Evolutionary conservation across 2,888 invertebrate species (phyloP).

Genomic region (Dusona sp.): DNA sequence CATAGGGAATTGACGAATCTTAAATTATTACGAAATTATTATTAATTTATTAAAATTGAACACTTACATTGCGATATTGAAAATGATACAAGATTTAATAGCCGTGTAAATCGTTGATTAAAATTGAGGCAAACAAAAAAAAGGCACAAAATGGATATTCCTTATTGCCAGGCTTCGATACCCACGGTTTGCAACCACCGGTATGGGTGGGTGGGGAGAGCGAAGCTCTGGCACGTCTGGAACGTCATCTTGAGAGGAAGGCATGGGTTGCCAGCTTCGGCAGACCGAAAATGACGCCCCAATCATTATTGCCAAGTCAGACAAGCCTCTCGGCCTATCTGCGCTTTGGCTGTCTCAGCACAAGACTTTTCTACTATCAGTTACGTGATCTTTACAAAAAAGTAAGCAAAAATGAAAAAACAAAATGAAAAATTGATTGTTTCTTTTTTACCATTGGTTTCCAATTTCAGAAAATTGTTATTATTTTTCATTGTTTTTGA

Average conservation of each 20-base stretch:
- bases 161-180: conserved; percentile 46
- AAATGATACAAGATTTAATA: not conserved
- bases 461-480: too few relatives aligned
- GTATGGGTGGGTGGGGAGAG: conserved; percentile 93
- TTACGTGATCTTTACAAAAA: conserved; percentile 88
- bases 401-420: conserved; percentile 79
- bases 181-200: conserved; percentile 41
- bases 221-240: conserved; percentile 90
- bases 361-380: conserved; percentile 93
- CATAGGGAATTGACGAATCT: too few relatives aligned
- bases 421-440: not conserved
- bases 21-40: too few relatives aligned
- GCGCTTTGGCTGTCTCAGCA: conserved; percentile 94
- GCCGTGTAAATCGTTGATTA: not conserved
- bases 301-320: conserved; percentile 92
- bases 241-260: conserved; percentile 92
- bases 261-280: conserved; percentile 97
- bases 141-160: not conserved
- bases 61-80: not conserved
- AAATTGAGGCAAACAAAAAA: not conserved
- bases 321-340: conserved; percentile 95
- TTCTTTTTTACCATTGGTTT: not conserved
- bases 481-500: not conserved
- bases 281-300: conserved; percentile 95
- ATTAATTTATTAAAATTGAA: not conserved